phyloP scores from a whole-genome alignment of 2,888 invertebrate species.

The Dyspetes luteomarginatus region DNA sequence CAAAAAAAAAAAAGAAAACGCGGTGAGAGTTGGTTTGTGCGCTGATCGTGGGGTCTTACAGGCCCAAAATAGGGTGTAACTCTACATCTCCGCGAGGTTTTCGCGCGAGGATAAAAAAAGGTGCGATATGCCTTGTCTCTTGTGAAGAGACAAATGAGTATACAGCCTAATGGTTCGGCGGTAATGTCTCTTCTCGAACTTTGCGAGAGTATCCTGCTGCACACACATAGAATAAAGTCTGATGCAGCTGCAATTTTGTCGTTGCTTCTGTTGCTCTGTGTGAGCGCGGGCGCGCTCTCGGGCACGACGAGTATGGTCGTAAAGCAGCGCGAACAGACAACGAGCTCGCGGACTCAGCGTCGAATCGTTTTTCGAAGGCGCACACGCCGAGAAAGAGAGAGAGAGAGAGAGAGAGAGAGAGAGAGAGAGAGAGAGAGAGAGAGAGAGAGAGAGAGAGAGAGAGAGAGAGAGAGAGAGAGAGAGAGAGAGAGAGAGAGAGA shows the following conservation, averaged over 20 bases:
- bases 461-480: too few species aligned
- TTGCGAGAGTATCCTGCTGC: slow-evolving; percentile 25
- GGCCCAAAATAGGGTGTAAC: slow-evolving; percentile 33
- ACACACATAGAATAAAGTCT: slow-evolving; percentile 22
- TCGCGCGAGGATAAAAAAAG: slow-evolving; percentile 2
- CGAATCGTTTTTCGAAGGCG: slow-evolving; percentile 58
- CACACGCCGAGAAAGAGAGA: slow-evolving; percentile 3
- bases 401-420: background rate
- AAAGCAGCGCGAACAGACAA: slow-evolving; percentile 67
- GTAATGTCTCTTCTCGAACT: slow-evolving; percentile 65
- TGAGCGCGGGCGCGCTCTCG: background rate
- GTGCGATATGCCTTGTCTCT: background rate
- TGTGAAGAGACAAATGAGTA: slow-evolving; percentile 9
- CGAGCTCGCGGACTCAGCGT: slow-evolving; percentile 64
- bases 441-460: too few species aligned
- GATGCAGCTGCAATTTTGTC: slow-evolving; percentile 16
- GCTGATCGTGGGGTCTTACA: background rate
- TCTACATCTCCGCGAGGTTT: slow-evolving; percentile 1
- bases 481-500: too few species aligned
- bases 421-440: too few species aligned
- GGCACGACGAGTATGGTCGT: slow-evolving; percentile 61
- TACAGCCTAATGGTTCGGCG: slow-evolving; percentile 67
- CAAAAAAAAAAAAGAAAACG: too few species aligned
- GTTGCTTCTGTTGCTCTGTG: slow-evolving; percentile 23
- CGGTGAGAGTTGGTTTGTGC: too few species aligned